phyloP scores from a whole-genome alignment of 2,888 invertebrate genomes.

The Pycnomerus fuliginosus region DNA sequence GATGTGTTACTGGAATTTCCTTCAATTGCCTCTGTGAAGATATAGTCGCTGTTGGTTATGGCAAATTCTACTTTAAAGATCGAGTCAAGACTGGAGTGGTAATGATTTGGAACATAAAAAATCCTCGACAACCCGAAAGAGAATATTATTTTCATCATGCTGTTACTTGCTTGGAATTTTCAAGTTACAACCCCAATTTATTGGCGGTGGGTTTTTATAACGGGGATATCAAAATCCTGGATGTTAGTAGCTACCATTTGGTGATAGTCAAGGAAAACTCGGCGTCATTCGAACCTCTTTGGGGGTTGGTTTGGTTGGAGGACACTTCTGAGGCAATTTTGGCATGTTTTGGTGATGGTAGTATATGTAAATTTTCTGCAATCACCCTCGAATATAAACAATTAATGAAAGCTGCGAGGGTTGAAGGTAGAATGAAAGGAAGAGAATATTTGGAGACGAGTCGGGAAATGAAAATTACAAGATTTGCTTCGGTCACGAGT shows the following conservation, averaged over 20 bases:
- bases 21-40: conserved; percentile 70
- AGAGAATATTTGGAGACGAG: conserved; percentile 46
- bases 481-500: conserved; percentile 65
- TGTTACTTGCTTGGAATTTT: conserved; percentile 71
- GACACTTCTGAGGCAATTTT: conserved; percentile 58
- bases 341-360: conserved; percentile 62
- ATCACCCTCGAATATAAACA: conserved; percentile 43
- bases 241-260: conserved; percentile 59
- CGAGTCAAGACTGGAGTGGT: conserved; percentile 61
- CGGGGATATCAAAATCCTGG: conserved; percentile 70
- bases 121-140: conserved; percentile 77
- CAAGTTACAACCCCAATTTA: conserved; percentile 66
- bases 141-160: conserved; percentile 63
- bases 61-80: conserved; percentile 60
- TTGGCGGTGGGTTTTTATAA: conserved; percentile 74
- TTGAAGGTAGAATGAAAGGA: conserved; percentile 68
- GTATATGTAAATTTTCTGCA: conserved; percentile 36
- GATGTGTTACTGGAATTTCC: conserved; percentile 63
- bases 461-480: conserved; percentile 44
- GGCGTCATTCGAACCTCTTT: conserved; percentile 37
- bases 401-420: conserved; percentile 65
- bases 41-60: conserved; percentile 75
- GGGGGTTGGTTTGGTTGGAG: conserved; percentile 38
- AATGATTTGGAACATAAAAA: conserved; percentile 79
- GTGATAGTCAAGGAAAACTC: conserved; percentile 29